phyloP scores from a whole-genome alignment of 1,140 invertebrate genomes.

The Pectinophora gossypiella region DNA sequence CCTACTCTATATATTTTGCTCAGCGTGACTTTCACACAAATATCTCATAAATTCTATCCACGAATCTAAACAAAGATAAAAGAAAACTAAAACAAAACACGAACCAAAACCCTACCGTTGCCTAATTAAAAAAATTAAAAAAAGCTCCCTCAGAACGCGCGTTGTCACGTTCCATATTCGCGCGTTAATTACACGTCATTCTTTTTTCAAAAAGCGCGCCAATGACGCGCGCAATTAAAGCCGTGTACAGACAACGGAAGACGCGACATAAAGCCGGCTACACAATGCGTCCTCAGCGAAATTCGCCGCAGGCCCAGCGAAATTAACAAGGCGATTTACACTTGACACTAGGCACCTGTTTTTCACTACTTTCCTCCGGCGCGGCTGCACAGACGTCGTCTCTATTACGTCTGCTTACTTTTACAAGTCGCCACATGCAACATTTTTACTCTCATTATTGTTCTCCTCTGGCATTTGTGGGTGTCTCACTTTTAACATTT shows the following conservation, averaged over 20 bases:
- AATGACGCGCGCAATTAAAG: constrained; percentile 74
- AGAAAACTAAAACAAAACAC: constrained; percentile 46
- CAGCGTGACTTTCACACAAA: no score
- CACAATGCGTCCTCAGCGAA: constrained; percentile 72
- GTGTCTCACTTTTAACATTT: constrained; percentile 8
- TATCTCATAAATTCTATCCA: no score
- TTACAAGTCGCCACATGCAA: not conserved
- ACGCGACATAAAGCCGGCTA: constrained; percentile 72
- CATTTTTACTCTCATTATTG: no score
- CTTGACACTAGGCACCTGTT: constrained; percentile 71
- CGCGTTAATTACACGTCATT: constrained; percentile 75
- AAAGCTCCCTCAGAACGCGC: constrained; percentile 67
- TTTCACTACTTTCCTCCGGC: constrained; percentile 52
- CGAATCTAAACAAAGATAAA: not conserved
- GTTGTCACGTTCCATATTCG: constrained; percentile 73
- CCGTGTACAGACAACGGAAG: constrained; percentile 72
- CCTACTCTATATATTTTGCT: no score
- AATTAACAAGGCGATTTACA: constrained; percentile 75
- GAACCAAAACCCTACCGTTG: constrained; percentile 55
- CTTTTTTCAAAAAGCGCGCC: constrained; percentile 73
- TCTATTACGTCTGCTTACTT: not conserved
- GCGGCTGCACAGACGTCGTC: not conserved
- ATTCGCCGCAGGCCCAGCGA: constrained; percentile 70
- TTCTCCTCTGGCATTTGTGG: constrained; percentile 21
- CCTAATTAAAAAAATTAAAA: constrained; percentile 72